Conservation (phyloP, 2,888 invertebrate genomes). For the Siphlonurus alternatus region DNA sequence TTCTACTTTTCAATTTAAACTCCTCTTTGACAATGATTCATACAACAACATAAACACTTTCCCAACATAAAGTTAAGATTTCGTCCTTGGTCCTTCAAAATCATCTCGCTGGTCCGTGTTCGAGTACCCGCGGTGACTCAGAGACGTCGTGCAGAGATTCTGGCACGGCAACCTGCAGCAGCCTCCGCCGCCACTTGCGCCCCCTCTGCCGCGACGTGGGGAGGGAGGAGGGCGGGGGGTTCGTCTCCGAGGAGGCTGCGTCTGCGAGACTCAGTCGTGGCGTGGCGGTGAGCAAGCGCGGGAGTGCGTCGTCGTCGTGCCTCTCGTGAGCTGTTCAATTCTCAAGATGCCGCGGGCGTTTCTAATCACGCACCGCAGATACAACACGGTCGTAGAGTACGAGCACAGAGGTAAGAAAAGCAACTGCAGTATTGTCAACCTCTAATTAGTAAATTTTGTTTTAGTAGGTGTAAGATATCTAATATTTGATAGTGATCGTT, state of each 20-base stretch:
- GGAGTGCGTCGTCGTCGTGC: too few relatives aligned
- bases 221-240: not conserved
- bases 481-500: too few relatives aligned
- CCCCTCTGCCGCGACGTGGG: not conserved
- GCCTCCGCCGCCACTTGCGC: not conserved
- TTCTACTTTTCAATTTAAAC: too few relatives aligned
- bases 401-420: constrained; percentile 25
- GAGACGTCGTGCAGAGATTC: not conserved
- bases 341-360: constrained; percentile 46
- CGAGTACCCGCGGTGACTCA: too few relatives aligned
- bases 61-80: too few relatives aligned
- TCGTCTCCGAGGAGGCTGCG: not conserved
- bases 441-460: not conserved
- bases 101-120: too few relatives aligned
- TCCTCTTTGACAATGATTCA: too few relatives aligned
- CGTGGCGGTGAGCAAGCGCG: too few relatives aligned
- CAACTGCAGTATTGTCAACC: not conserved
- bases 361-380: constrained; percentile 41
- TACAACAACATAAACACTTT: too few relatives aligned
- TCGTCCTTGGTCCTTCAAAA: too few relatives aligned
- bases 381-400: constrained; percentile 27
- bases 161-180: not conserved
- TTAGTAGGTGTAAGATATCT: too few relatives aligned
- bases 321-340: not conserved
- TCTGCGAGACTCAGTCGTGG: too few relatives aligned